These are phyloP conservation scores for Poeciliopsis infans DNA, from an alignment of 2,797 vertebrate species.

Conservation along the genomic window DNA sequence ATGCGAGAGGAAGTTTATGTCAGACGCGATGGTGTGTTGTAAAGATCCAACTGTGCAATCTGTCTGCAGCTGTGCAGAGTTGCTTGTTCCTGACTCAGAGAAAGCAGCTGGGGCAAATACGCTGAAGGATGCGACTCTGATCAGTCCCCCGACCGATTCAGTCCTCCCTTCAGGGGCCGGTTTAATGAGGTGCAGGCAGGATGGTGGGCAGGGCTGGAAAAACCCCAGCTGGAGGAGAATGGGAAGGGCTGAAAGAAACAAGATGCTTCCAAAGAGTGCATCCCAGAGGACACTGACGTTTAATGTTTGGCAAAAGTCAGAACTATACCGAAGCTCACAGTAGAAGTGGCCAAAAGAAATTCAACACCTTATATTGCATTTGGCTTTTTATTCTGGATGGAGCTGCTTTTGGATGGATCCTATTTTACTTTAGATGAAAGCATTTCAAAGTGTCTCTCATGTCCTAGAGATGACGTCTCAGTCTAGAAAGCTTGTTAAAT, in stretches of 20 bases:
- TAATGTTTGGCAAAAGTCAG: conserved; percentile 30
- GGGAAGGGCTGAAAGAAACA: conserved; percentile 67
- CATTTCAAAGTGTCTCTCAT: not conserved
- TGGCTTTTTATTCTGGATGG: conserved; percentile 12
- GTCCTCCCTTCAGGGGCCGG: conserved; percentile 55
- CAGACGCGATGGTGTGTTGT: conserved; percentile 25
- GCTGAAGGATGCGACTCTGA: conserved; percentile 32
- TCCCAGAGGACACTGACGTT: conserved; percentile 44
- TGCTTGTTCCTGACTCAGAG: conserved; percentile 34
- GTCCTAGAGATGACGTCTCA: not conserved
- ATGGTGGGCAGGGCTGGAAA: conserved; percentile 59
- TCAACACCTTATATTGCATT: conserved; percentile 12
- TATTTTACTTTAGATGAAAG: conserved; percentile 16
- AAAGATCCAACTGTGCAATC: conserved; percentile 27
- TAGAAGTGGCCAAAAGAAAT: conserved; percentile 22
- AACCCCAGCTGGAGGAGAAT: conserved; percentile 74
- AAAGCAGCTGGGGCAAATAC: conserved; percentile 50
- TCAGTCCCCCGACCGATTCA: conserved; percentile 15
- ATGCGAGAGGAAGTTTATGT: conserved; percentile 24
- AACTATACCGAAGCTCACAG: conserved; percentile 31
- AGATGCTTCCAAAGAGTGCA: conserved; percentile 63
- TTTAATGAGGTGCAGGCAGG: conserved; percentile 79
- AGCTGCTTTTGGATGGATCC: not conserved
- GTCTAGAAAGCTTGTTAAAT: not conserved
- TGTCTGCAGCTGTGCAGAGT: conserved; percentile 44